phyloP scores from a whole-genome alignment of 2,888 invertebrate species.

The Antitype chi region DNA sequence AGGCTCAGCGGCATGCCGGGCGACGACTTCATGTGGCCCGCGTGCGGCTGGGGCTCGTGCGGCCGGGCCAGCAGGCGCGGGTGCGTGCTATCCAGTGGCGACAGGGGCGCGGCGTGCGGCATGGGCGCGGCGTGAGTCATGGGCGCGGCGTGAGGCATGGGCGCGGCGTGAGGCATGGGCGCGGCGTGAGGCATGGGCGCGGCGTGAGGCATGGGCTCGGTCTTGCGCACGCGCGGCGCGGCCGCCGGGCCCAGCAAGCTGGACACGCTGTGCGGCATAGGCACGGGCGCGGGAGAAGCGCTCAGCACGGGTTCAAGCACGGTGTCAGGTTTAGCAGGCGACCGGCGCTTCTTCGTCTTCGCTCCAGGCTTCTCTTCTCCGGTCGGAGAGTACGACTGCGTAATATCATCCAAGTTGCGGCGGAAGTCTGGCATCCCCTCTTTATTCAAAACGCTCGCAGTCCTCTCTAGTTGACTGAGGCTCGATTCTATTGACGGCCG shows the following conservation, averaged over 20 bases:
- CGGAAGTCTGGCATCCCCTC: constrained; percentile 88
- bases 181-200: constrained; percentile 57
- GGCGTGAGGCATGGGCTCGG: constrained; percentile 66
- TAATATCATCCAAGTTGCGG: constrained; percentile 87
- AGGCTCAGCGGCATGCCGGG: constrained; percentile 72
- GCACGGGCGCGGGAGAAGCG: constrained; percentile 62
- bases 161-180: constrained; percentile 63
- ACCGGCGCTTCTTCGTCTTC: constrained; percentile 86
- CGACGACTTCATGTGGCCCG: constrained; percentile 56
- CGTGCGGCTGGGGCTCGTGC: constrained; percentile 54
- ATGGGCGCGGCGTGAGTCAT: constrained; percentile 64
- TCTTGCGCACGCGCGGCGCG: constrained; percentile 67
- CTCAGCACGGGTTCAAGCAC: constrained; percentile 20
- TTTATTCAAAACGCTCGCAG: constrained; percentile 84
- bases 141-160: constrained; percentile 60
- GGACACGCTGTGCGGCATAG: constrained; percentile 87
- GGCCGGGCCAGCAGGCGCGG: constrained; percentile 49
- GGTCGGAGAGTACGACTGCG: constrained; percentile 87
- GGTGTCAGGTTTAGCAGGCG: constrained; percentile 80
- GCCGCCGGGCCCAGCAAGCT: constrained; percentile 79
- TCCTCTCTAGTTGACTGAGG: constrained; percentile 85
- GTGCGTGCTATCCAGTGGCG: constrained; percentile 30
- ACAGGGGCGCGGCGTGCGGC: constrained; percentile 62
- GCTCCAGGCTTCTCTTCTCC: constrained; percentile 80
- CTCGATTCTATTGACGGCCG: constrained; percentile 85